A percentile compares a stretch with the other conserved stretches of the same genome.
Evolutionary conservation across 2,113 vertebrate species (phyloP).

Genomic region (Piaya cayana): DNA sequence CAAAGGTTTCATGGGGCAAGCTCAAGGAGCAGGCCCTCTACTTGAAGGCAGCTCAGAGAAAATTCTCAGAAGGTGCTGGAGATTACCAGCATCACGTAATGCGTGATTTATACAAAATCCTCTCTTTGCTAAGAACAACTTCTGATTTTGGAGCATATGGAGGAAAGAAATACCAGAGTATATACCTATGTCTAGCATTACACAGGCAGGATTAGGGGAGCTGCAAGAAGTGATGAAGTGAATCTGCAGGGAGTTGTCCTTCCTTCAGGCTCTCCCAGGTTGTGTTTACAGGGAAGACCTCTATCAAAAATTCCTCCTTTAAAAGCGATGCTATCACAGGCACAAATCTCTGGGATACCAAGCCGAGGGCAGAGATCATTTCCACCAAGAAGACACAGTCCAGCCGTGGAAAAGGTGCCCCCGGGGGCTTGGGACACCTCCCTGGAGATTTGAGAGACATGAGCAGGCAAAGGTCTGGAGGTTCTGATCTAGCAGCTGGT

Average conservation of each 20-base stretch:
- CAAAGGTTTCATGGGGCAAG: not conserved
- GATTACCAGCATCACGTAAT: not conserved
- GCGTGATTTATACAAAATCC: not conserved
- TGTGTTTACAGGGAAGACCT: not conserved
- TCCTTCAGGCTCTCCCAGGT: not conserved
- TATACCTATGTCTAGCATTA: not conserved
- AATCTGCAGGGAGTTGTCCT: not conserved
- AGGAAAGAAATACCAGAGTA: not conserved
- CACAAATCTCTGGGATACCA: not conserved
- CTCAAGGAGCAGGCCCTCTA: not conserved
- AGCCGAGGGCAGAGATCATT: not conserved
- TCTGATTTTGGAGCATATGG: not conserved
- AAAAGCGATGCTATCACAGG: not conserved
- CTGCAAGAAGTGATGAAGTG: not conserved
- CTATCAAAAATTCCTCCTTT: not conserved
- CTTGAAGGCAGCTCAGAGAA: not conserved
- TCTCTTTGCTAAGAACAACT: not conserved
- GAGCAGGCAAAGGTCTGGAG: not conserved
- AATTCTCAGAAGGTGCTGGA: not conserved
- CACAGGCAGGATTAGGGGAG: not conserved
- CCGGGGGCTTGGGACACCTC: accelerated
- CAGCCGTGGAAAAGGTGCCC: not conserved
- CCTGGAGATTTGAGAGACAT: not conserved
- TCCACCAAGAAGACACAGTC: not conserved
- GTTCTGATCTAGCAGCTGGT: not conserved